Evolutionary conservation across 2,797 vertebrate species (phyloP), one percentile per base, ranked within the genome.

Genomic region (Diceros bicornis): DNA sequence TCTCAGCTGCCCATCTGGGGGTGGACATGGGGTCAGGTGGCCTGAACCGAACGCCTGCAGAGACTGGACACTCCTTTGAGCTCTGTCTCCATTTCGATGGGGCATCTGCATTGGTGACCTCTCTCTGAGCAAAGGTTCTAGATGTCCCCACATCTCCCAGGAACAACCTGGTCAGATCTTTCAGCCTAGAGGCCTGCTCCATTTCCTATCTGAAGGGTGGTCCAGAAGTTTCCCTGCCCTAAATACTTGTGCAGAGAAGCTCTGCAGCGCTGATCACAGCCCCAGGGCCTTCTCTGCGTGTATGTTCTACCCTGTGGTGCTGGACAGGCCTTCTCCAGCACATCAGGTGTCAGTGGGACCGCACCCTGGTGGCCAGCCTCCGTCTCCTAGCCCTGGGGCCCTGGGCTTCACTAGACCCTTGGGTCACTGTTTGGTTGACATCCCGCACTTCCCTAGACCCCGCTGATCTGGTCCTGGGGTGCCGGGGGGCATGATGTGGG

Each of bases 311-410:
- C 29, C 0, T 72, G 6, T 6, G 0, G n/a, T n/a, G 29, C 57
- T 10, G 16, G n/a, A 7, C 8, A 16, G 3, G 14, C 29, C 44
- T 1, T 7, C 25, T 6, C 0, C 17, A 0, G 1, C 14, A 5
- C 3, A 23, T n/a, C 62, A 7, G 20, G 27, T 6, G 21, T 44
- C 34, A 16, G 34, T 9, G 29, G 21, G 47, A 23, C 3, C 6
- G 7, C 0, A 2, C 1, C 17, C 29, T 6, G 2, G 14, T 0
- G 1, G 12, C 23, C 3, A 4, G 23, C 34, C 84, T 44, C 83
- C 27, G 2, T 4, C 41, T 8, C 47, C 44, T 1, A 25, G 2
- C 72, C 47, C 13, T 25, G 7, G 57, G 32, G 29, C n/a, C 29
- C 6, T 2, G 16, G 21, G 32, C 34, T 1, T 11, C 20, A 12